phyloP scores from a whole-genome alignment of 2,113 vertebrate genomes.

The Scartelaos histophorus region DNA sequence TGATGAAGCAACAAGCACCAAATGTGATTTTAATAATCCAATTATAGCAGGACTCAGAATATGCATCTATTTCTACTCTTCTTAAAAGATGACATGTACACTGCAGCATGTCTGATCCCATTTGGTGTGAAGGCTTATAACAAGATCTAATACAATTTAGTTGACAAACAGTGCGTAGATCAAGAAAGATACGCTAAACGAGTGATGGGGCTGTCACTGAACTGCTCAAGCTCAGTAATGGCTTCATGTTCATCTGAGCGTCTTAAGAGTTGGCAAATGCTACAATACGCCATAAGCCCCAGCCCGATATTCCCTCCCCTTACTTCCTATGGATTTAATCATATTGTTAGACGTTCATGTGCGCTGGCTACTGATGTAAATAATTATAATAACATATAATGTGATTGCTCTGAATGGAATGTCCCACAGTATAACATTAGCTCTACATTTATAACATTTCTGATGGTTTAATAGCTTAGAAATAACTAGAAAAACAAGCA shows the following conservation, averaged over 20 bases:
- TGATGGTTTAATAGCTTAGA: no score
- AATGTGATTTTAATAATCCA: slow-evolving; percentile 68
- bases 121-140: slow-evolving; percentile 49
- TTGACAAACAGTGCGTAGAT: slow-evolving; percentile 58
- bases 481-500: no score
- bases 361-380: slow-evolving; percentile 29
- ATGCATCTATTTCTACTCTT: slow-evolving; percentile 43
- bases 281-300: slow-evolving; percentile 51
- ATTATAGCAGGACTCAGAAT: slow-evolving; percentile 54
- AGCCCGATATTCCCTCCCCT: not conserved
- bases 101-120: slow-evolving; percentile 45
- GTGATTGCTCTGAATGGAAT: no score
- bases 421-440: no score
- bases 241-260: slow-evolving; percentile 35
- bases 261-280: slow-evolving; percentile 6
- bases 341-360: slow-evolving; percentile 46
- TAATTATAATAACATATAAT: no score
- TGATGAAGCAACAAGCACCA: slow-evolving; percentile 54
- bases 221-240: slow-evolving; percentile 42
- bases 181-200: slow-evolving; percentile 33
- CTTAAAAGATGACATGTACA: slow-evolving; percentile 49
- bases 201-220: slow-evolving; percentile 62
- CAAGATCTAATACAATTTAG: slow-evolving; percentile 60
- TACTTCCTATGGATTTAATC: slow-evolving; percentile 33
- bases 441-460: no score